Conservation (phyloP, 2,113 vertebrate species). For the Chlorodrepanis virens region DNA sequence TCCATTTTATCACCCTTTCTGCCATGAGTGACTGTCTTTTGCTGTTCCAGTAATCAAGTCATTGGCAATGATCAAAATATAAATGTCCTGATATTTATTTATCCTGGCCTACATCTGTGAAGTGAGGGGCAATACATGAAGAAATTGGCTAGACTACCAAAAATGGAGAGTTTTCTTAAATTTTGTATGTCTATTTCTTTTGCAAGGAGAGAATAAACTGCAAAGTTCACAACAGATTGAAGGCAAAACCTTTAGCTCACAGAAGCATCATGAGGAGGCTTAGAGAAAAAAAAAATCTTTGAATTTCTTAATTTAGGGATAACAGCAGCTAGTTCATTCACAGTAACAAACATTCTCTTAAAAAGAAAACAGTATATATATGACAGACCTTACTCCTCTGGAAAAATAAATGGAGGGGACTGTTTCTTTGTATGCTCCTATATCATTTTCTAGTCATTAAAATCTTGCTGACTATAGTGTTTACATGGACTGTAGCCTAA, state of each 20-base stretch:
- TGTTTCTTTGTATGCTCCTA: not conserved
- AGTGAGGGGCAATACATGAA: not conserved
- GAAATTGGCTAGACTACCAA: not conserved
- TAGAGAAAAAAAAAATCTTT: not conserved
- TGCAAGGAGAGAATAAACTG: not conserved
- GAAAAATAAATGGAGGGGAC: not conserved
- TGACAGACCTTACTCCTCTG: not conserved
- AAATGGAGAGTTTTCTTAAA: not conserved
- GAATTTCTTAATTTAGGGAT: not conserved
- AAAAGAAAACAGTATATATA: not conserved
- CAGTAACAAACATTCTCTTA: not conserved
- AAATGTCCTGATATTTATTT: not conserved
- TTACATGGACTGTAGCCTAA: no score
- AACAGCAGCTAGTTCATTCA: not conserved
- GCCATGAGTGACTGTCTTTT: not conserved
- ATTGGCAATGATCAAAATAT: not conserved
- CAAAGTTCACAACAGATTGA: not conserved
- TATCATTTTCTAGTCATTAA: no score
- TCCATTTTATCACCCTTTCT: not conserved
- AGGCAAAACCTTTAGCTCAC: not conserved
- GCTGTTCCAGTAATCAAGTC: not conserved
- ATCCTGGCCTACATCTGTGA: not conserved
- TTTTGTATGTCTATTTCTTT: not conserved
- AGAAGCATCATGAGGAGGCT: fast-evolving
- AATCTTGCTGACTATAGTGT: no score